Percentiles rank a stretch among this genome's conserved stretches.
Evolutionary conservation across 2,113 vertebrate genomes (phyloP).

Genomic region (Pavo muticus): DNA sequence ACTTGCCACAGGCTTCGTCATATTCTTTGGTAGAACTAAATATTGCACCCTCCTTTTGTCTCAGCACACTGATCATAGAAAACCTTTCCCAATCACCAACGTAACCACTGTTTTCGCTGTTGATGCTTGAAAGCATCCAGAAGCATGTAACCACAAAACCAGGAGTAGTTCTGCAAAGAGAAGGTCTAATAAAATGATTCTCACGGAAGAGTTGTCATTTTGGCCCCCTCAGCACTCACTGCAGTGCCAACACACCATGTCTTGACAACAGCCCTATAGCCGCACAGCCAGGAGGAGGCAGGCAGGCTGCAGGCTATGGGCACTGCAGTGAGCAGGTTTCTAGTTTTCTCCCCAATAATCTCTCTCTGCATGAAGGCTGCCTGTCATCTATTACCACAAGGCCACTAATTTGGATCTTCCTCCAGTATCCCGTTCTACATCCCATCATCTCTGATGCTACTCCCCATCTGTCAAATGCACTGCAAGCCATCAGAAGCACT

Average conservation of each 20-base stretch:
- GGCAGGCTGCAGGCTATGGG: fast-evolving
- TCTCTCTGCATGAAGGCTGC: not conserved
- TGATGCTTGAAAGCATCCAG: not conserved
- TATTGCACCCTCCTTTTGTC: not conserved
- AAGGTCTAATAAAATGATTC: not conserved
- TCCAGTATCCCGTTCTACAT: not conserved
- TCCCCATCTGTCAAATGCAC: not conserved
- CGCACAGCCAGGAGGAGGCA: not conserved
- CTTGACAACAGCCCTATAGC: not conserved
- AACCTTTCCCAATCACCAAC: not conserved
- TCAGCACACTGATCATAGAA: not conserved
- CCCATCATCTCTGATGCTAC: not conserved
- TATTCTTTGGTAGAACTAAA: not conserved
- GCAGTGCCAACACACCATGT: not conserved
- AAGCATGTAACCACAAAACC: not conserved
- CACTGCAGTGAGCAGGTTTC: not conserved
- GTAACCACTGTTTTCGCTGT: not conserved
- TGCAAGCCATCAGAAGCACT: not conserved
- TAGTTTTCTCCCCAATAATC: not conserved
- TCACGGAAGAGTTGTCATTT: not conserved
- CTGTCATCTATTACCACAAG: not conserved
- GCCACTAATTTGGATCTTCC: not conserved
- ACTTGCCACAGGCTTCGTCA: not conserved
- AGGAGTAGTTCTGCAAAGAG: not conserved
- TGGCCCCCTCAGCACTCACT: not conserved